Percentiles rank a stretch among this genome's conserved stretches.
Evolutionary conservation across 2,797 vertebrate species (phyloP).

Genomic region (Yasuhikotakia modesta): DNA sequence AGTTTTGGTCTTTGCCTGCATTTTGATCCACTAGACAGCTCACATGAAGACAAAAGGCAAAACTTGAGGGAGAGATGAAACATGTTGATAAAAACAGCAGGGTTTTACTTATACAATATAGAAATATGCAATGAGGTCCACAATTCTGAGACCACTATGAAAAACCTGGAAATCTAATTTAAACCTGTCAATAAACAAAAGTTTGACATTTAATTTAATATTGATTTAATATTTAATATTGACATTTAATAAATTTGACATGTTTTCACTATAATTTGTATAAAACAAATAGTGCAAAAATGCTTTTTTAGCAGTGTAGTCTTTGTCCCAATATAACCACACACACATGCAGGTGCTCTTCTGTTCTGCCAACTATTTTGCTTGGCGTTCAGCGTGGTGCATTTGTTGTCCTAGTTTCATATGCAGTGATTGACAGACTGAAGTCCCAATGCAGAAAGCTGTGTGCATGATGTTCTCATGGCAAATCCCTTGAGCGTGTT

Average conservation of each 20-base stretch:
- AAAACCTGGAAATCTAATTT: too few relatives aligned
- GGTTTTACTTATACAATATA: background rate
- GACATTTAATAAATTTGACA: too few relatives aligned
- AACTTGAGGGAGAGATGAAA: background rate
- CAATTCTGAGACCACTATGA: too few relatives aligned
- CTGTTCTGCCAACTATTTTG: background rate
- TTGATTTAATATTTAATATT: too few relatives aligned
- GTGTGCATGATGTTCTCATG: slow-evolving; percentile 3
- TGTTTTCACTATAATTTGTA: too few relatives aligned
- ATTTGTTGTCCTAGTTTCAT: slow-evolving; percentile 6
- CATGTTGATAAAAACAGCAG: background rate
- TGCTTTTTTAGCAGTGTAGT: background rate
- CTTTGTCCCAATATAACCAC: background rate
- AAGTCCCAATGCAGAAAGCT: background rate
- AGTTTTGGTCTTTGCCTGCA: slow-evolving; percentile 14
- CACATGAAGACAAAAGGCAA: background rate
- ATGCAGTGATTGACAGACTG: slow-evolving; percentile 13
- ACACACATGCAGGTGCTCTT: background rate
- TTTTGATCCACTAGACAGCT: background rate
- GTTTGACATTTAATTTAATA: too few relatives aligned
- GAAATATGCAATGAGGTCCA: too few relatives aligned
- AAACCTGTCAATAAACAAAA: too few relatives aligned
- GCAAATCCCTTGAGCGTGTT: slow-evolving; percentile 27
- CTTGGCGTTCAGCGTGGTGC: background rate
- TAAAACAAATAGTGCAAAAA: background rate